Evolutionary conservation across 2,113 vertebrate species (phyloP), one percentile per base, ranked within the genome.

Genomic region (Syrmaticus mikado): DNA sequence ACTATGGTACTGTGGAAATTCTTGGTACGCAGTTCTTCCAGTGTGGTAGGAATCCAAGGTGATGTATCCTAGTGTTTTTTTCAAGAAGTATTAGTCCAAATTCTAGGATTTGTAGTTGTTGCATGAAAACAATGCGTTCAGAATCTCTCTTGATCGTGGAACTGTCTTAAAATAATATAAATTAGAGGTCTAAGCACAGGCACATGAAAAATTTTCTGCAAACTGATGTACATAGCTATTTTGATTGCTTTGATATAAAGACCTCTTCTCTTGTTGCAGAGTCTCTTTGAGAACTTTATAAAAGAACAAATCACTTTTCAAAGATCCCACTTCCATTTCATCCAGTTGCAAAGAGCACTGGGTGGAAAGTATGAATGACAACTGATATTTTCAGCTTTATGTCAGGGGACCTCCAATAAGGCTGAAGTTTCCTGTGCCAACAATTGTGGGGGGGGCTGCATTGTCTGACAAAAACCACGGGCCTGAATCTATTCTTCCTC

Each of bases 321-420:
- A 65, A n/a, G 43, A 55, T 32, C 8, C 8, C 14, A 17, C 25
- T 75, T 88, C 25, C 38, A 70, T 90, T 95, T 78, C 24, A 38
- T 24, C 12, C 45, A 32, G 14, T 48, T 62, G 11, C 30, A 15
- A 86, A 74, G 38, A 64, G 38, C 45, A 15, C 16, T 60, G 55
- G 25, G 20, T 2, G 0, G 24, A 20, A 64, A 78, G 53, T 38
- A 52, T 75, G 52, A 60, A 6, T 28, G 34, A 32, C 34, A 75
- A 41, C 27, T 85, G 62, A 25, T 43, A 2, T 71, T 80, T 80
- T 81, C 55, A 74, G 27, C 8, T 3, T 73, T 80, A 14, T 1
- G 0, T 36, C 30, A 41, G 8, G 18, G 15, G 21, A 61, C 19
- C 19, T 71, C 11, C 2, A 3, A 1, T 25, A 57, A 62, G 25